A percentile compares a stretch with the other conserved stretches of the same genome.
These are phyloP conservation scores for Ametastegia equiseti DNA, from an alignment of 2,888 invertebrate species.

Conservation along the genomic window DNA sequence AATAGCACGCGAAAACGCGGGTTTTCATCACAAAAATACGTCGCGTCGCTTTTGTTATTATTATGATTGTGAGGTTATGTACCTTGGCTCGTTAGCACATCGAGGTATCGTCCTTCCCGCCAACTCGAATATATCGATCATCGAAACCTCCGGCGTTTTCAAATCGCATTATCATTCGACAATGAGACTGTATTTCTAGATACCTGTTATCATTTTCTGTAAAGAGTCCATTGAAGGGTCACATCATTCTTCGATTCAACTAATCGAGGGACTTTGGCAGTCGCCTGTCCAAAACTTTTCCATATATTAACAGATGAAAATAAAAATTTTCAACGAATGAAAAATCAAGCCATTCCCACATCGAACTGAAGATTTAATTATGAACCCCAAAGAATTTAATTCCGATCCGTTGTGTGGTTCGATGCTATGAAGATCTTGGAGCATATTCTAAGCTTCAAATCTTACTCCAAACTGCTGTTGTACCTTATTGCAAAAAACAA, in stretches of 20 bases:
- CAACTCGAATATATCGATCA: background rate
- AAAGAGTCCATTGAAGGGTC: background rate
- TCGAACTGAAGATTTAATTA: too few relatives aligned
- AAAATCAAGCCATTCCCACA: too few relatives aligned
- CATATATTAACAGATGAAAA: too few relatives aligned
- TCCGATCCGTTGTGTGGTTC: too few relatives aligned
- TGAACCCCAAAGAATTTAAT: too few relatives aligned
- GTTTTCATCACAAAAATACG: slow-evolving; percentile 62
- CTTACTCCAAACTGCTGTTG: too few relatives aligned
- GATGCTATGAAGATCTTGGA: too few relatives aligned
- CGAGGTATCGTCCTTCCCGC: slow-evolving; percentile 33
- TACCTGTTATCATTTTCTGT: background rate
- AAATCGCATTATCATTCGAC: background rate
- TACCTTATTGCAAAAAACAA: too few relatives aligned
- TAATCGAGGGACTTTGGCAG: too few relatives aligned
- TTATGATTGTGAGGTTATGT: slow-evolving; percentile 70
- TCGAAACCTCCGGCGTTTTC: slow-evolving; percentile 15
- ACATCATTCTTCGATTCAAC: background rate
- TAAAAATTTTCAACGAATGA: too few relatives aligned
- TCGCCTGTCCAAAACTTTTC: too few relatives aligned
- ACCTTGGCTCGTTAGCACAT: background rate
- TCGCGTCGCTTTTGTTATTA: slow-evolving; percentile 72
- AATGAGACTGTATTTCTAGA: background rate
- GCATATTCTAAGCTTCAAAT: too few relatives aligned
- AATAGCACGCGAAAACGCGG: slow-evolving; percentile 32